These are phyloP conservation scores for Cephus runcator DNA, from an alignment of 2,888 invertebrate genomes.

Conservation along the genomic window DNA sequence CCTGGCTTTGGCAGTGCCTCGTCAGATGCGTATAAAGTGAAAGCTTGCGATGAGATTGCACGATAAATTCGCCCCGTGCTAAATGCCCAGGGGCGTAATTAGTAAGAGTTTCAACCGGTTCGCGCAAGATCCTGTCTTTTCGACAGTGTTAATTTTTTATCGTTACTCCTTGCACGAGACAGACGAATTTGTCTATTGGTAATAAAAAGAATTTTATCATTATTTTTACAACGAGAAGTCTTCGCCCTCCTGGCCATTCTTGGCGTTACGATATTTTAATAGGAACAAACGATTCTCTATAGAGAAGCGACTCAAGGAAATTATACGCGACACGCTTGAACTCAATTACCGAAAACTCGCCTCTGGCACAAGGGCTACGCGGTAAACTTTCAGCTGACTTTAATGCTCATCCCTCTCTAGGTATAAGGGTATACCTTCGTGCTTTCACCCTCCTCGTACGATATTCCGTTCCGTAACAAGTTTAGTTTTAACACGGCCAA, in stretches of 20 bases:
- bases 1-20: background rate
- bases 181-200: background rate
- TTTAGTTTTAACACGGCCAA: constrained; percentile 49
- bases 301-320: background rate
- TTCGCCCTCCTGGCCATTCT: background rate
- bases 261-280: background rate
- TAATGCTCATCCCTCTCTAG: background rate
- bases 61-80: background rate
- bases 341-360: background rate
- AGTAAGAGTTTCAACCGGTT: background rate
- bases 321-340: background rate
- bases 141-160: background rate
- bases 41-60: background rate
- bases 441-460: background rate
- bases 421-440: background rate
- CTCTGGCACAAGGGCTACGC: background rate
- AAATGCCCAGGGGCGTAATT: background rate
- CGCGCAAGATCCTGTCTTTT: background rate
- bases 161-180: background rate
- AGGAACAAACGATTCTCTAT: background rate
- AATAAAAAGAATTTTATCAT: background rate
- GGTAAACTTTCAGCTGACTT: constrained; percentile 2
- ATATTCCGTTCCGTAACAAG: constrained; percentile 37
- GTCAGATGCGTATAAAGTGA: background rate
- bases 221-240: background rate